A percentile compares a stretch with the other conserved stretches of the same genome.
These are phyloP conservation scores for Pterois miles DNA, from an alignment of 2,797 vertebrate species.

Conservation along the genomic window DNA sequence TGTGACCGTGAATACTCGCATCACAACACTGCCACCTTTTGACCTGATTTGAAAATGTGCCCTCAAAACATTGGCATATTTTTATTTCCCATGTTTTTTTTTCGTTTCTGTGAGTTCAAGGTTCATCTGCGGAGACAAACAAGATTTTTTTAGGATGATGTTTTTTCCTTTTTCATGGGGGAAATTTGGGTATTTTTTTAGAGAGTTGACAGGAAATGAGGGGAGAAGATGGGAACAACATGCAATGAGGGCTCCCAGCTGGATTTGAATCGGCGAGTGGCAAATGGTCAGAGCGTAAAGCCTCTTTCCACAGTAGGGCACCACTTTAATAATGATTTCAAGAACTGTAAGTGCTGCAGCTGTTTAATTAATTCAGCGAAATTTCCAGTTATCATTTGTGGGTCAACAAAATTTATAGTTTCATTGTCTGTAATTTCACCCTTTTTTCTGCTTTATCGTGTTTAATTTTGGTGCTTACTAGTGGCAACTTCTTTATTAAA, in stretches of 20 bases:
- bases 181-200: not conserved
- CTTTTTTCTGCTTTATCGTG: not conserved
- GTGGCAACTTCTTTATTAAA: not conserved
- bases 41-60: conserved; percentile 41
- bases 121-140: not conserved
- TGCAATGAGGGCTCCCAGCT: not conserved
- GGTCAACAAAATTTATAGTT: not conserved
- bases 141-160: not conserved
- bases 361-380: not conserved
- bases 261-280: not conserved
- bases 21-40: conserved; percentile 76
- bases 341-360: not conserved
- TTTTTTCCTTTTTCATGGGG: not conserved
- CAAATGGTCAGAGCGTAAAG: not conserved
- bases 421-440: not conserved
- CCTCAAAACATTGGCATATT: not conserved
- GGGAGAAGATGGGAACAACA: not conserved
- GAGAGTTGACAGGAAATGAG: not conserved
- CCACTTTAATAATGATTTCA: not conserved
- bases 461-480: not conserved
- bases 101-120: not conserved
- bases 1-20: conserved; percentile 13
- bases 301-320: too few relatives aligned
- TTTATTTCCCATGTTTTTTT: not conserved
- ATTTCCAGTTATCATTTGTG: conserved; percentile 2